These are phyloP conservation scores for Gymnothorax reevesii DNA, from an alignment of 2,797 vertebrate genomes.

Conservation along the genomic window DNA sequence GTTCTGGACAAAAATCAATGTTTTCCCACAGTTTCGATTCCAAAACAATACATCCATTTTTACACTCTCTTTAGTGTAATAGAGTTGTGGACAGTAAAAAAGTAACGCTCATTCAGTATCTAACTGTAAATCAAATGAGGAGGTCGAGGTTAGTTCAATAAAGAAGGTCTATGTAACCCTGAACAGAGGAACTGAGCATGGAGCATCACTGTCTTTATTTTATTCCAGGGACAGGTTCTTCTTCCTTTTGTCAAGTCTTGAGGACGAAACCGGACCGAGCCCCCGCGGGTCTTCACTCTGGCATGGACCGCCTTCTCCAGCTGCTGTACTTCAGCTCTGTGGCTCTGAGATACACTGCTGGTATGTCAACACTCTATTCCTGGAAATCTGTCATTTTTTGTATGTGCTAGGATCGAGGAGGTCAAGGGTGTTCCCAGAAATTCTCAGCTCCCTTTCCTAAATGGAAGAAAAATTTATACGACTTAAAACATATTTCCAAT, in stretches of 20 bases:
- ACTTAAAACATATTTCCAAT: too few species aligned
- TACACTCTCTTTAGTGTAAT: too few species aligned
- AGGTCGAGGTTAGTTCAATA: background rate
- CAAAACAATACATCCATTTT: too few species aligned
- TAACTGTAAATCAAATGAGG: background rate
- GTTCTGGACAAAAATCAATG: too few species aligned
- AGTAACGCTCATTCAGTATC: too few species aligned
- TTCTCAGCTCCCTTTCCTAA: too few species aligned
- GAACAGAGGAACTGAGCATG: background rate
- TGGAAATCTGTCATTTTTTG: background rate
- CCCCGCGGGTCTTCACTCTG: constrained; percentile 30
- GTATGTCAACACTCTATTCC: constrained; percentile 40
- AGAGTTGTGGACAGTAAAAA: too few species aligned
- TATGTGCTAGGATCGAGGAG: too few species aligned
- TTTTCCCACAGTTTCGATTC: too few species aligned
- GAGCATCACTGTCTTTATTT: background rate
- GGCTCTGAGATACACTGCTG: constrained; percentile 43
- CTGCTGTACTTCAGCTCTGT: constrained; percentile 48
- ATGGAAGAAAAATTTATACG: too few species aligned
- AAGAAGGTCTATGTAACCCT: too few species aligned
- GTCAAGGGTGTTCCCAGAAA: too few species aligned
- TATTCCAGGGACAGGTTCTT: background rate
- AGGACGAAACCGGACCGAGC: background rate
- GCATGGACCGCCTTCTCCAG: constrained; percentile 46
- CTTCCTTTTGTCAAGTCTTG: background rate